Conservation (phyloP, 2,113 vertebrate genomes). For the Heterotis niloticus region DNA sequence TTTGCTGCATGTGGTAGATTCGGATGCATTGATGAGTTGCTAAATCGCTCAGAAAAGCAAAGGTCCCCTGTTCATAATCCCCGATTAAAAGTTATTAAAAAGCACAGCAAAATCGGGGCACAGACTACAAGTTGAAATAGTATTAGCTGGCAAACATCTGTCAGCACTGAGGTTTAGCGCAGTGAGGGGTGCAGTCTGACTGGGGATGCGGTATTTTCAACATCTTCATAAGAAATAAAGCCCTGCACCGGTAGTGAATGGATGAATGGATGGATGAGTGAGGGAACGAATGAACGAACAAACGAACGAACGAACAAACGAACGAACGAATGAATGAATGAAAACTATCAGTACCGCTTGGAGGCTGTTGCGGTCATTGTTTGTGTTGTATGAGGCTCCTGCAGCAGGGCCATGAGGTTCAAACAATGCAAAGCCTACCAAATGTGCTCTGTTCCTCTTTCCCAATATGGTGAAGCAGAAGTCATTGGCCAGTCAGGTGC, state of each 20-base stretch:
- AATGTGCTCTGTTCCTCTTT: background rate
- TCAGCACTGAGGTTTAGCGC: background rate
- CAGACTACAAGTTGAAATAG: background rate
- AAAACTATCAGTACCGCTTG: too few species aligned
- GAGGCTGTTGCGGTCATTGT: too few species aligned
- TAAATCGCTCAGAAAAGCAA: slow-evolving; percentile 8
- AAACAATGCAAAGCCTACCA: background rate
- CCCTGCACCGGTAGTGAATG: background rate
- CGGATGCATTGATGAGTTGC: slow-evolving; percentile 10
- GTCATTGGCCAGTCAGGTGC: background rate
- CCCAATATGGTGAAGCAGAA: background rate
- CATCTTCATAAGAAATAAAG: background rate
- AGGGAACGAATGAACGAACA: too few species aligned
- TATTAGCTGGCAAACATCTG: slow-evolving; percentile 19
- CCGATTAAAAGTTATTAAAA: slow-evolving; percentile 19
- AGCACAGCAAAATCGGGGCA: slow-evolving; percentile 15
- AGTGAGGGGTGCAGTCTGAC: background rate
- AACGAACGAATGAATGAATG: too few species aligned
- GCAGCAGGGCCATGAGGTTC: too few species aligned
- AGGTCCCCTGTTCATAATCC: slow-evolving; percentile 19
- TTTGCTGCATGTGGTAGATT: slow-evolving; percentile 15
- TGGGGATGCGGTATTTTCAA: slow-evolving; percentile 5
- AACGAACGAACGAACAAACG: too few species aligned
- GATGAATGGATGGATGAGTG: too few species aligned
- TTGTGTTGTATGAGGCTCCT: too few species aligned